Evolutionary conservation across 2,888 invertebrate species (phyloP), one percentile per base, ranked within the genome.

Genomic region (Napeogenes inachia): DNA sequence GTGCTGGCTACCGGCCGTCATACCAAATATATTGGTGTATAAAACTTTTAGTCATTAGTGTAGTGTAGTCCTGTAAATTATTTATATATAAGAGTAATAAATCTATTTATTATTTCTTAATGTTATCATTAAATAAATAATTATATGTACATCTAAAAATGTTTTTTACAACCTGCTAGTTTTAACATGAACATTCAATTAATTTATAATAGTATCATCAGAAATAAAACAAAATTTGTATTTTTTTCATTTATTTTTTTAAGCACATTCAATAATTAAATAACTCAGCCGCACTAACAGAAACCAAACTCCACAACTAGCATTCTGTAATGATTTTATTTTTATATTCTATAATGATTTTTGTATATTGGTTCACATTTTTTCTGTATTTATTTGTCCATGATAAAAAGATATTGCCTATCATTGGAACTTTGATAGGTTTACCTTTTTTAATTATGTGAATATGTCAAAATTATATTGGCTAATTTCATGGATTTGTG

Each of bases 1-100:
- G 72, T 97, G 2, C 81, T 98, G 57, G 98, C 96, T 4, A 94
- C 93, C 67, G 98, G 97, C 47, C 92, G 93, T 62, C 98, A 98
- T 78, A 97, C 96, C 0, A 98, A 98, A 81, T 96, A 92, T 75
- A 78, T 89, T 63, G 81, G 81, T 46, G 70, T 81, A 33, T 81
- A 72, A 63, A 61, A 50, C 13, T 0, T 54, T n/a, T 10, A 2
- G 0, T 21, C 53, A 13, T n/a, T 42, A 42, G 10, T 2, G 4
- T 50, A 30, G 30, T 50, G 30, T 50, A 50, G 50, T 30, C 30
- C 8, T 46, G 38, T 56, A 61, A 32, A 8, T 45, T 42, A 45
- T 47, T 56, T 45, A 12, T 56, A 54, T 32, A 47, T 21, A 57
- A 53, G 54, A 21, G 33, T 47, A n/a, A 45, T 46, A 61, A 35